Conservation (phyloP, 2,113 vertebrate species). For the Lamprotornis superbus region DNA sequence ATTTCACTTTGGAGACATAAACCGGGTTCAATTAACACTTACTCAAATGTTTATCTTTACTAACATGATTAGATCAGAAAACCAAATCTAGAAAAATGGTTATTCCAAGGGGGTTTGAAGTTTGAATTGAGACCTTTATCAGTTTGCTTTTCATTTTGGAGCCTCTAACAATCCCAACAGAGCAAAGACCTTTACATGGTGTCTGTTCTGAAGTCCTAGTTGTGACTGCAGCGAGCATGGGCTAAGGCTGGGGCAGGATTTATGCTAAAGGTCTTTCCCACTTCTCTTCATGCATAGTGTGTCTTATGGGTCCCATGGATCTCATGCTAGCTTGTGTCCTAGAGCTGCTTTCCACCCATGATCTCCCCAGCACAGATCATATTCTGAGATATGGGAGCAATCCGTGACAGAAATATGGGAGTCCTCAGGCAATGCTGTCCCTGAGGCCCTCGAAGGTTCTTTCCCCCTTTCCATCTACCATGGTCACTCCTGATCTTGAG, state of each 20-base stretch:
- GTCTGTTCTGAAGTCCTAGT: background rate
- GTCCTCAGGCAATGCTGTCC: background rate
- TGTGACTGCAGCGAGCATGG: fast-evolving
- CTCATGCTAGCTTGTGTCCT: background rate
- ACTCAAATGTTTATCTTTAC: background rate
- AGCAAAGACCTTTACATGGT: background rate
- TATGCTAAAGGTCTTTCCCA: background rate
- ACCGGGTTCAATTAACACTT: background rate
- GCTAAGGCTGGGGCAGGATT: background rate
- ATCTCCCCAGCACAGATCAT: background rate
- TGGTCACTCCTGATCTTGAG: background rate
- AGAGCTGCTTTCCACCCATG: background rate
- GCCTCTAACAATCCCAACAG: background rate
- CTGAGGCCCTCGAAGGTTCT: background rate
- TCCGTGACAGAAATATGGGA: background rate
- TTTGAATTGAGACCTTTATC: background rate
- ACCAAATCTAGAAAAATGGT: background rate
- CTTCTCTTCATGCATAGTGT: background rate
- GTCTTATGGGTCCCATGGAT: background rate
- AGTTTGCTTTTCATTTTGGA: background rate
- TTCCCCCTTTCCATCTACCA: background rate
- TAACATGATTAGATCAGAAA: background rate
- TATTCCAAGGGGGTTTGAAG: background rate
- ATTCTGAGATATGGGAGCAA: background rate
- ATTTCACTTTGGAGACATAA: background rate